Base-by-base conservation (phyloP, 2,113 vertebrate genomes). In the Aleadryas rufinucha region DNA sequence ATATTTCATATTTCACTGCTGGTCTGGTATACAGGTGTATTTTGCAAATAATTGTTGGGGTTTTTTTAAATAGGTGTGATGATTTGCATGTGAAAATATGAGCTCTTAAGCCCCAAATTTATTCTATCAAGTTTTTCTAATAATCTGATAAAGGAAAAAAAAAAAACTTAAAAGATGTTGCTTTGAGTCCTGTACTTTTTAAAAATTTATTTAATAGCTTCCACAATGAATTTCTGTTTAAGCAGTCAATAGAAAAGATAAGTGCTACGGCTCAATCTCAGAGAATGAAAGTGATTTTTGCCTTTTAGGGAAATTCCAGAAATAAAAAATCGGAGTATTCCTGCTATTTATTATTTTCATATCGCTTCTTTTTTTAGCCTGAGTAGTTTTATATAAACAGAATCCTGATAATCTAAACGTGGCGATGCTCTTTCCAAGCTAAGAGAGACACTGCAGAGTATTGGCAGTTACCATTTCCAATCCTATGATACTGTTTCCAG, bases 401-500 rank as follows among this genome's bases (percentile, higher is more conserved):
- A 87, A 90, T 52, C 49, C 63, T 88, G 79, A 54, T 45, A 24
- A 78, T 54, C 31, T 47, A 79, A 94, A 69, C 39, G 37, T 2
- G 8, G 27, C 11, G 30, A 41, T 81, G 59, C 21, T 69, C 19
- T 75, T 94, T 56, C 47, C 54, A 57, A 92, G 75, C 15, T 35
- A n/a, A 50, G 77, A 78, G 84, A 45, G 42, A 28, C 4, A 1
- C 39, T 66, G 28, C n/a, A n/a, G 49, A 59, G 33, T 14, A 3
- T 2, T 68, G 49, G 47, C 22, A 54, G 11, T 37, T 1, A 4
- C 9, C 10, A 3, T 33, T 53, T 22, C 33, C 39, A 28, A 7
- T 2, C 0, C 39, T 15, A 0, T 1, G 35, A 8, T 1, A 3
- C 12, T 8, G 2, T 27, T 53, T 21, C 27, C 57, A 28, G 7